phyloP scores from a whole-genome alignment of 2,113 vertebrate genomes.

The Poicephalus meyeri region DNA sequence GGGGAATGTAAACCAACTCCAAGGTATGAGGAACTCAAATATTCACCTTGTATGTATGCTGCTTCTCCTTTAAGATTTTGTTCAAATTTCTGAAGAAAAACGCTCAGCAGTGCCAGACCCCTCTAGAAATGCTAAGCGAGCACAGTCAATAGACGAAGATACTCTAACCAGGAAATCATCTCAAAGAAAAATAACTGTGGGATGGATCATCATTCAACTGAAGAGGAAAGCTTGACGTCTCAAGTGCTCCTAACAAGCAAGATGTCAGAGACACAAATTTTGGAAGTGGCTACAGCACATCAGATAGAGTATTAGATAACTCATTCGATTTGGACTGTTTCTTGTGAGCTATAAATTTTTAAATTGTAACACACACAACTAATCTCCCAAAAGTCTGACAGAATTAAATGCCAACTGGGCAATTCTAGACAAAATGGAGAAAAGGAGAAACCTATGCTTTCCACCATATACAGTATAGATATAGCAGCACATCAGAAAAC shows the following conservation, averaged over 20 bases:
- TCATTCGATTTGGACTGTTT: neutral
- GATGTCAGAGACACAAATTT: neutral
- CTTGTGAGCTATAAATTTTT: neutral
- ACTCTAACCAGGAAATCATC: neutral
- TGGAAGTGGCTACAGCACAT: neutral
- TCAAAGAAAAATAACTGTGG: neutral
- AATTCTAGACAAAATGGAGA: neutral
- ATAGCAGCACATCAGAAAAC: neutral
- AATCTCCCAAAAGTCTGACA: neutral
- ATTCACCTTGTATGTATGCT: neutral
- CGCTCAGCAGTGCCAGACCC: neutral
- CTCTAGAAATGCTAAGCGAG: neutral
- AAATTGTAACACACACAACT: neutral
- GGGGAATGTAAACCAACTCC: neutral
- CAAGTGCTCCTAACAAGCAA: neutral
- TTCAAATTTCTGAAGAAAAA: neutral
- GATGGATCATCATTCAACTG: neutral
- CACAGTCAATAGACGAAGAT: neutral
- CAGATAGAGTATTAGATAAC: neutral
- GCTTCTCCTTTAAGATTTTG: neutral
- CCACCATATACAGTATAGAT: neutral
- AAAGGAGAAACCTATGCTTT: neutral
- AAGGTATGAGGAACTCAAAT: neutral
- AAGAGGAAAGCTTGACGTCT: neutral
- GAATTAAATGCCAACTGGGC: neutral